A percentile compares a stretch with the other conserved stretches of the same genome.
Evolutionary conservation across 2,113 vertebrate species (phyloP).

Genomic region (Clarias macrocephalus): DNA sequence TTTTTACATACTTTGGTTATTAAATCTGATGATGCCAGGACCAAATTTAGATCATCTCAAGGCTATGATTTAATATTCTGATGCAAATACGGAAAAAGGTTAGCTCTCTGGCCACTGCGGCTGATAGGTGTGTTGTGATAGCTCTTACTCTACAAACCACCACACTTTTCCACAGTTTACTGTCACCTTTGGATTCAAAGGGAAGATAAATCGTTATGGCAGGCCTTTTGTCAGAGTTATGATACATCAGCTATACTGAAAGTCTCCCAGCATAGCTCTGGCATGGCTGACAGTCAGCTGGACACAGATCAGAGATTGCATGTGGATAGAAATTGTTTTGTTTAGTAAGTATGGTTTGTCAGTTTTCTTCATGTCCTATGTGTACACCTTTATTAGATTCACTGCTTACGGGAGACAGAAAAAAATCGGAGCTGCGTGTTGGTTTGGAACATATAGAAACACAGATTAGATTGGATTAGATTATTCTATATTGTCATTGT

Average conservation of each 20-base stretch:
- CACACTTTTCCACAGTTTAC: constrained; percentile 31
- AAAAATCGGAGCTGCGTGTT: background rate
- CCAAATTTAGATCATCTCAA: constrained; percentile 36
- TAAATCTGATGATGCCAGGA: constrained; percentile 8
- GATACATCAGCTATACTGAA: background rate
- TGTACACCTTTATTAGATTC: background rate
- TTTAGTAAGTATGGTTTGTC: no score
- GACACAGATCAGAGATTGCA: background rate
- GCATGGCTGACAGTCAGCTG: constrained; percentile 26
- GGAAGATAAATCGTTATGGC: constrained; percentile 22
- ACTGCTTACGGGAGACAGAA: background rate
- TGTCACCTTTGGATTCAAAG: constrained; percentile 29
- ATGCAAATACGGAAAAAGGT: constrained; percentile 20
- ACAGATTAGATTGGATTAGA: background rate
- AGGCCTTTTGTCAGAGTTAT: background rate
- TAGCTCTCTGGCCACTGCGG: background rate
- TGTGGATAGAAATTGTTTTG: background rate
- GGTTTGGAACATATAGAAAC: background rate
- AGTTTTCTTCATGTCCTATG: background rate
- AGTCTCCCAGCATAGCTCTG: constrained; percentile 10
- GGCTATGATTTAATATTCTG: background rate
- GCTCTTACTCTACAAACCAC: background rate
- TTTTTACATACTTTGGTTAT: constrained; percentile 13
- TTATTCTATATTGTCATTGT: background rate
- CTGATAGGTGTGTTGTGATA: background rate